These are phyloP conservation scores for Coreoperca whiteheadi DNA, from an alignment of 2,113 vertebrate species.

Conservation along the genomic window DNA sequence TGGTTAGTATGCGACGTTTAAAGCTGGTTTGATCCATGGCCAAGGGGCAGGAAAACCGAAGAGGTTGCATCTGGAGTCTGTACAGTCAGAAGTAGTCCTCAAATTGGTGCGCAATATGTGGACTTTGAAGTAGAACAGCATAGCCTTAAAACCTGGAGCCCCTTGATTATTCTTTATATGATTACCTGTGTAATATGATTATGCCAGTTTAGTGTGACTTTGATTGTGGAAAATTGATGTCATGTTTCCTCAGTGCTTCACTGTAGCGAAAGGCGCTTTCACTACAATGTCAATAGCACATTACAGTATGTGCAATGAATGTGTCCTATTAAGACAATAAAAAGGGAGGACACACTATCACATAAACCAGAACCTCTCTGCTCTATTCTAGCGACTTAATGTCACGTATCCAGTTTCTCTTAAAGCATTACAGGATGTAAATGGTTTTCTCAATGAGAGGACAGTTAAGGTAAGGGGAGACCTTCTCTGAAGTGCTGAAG, in stretches of 20 bases:
- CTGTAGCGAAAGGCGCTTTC: slow-evolving; percentile 42
- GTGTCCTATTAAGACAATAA: slow-evolving; percentile 57
- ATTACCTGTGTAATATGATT: slow-evolving; percentile 71
- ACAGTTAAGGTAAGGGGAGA: slow-evolving; percentile 24
- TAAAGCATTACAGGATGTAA: slow-evolving; percentile 40
- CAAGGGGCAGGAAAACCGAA: slow-evolving; percentile 66
- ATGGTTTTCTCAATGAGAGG: slow-evolving; percentile 33
- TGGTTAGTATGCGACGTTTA: slow-evolving; percentile 69
- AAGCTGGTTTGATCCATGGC: slow-evolving; percentile 71
- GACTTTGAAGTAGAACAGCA: slow-evolving; percentile 57
- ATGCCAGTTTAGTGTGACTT: slow-evolving; percentile 38
- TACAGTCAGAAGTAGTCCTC: slow-evolving; percentile 36
- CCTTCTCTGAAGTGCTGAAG: too few relatives aligned
- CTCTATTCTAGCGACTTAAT: slow-evolving; percentile 34
- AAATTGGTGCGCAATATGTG: slow-evolving; percentile 48
- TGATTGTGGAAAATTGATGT: slow-evolving; percentile 47
- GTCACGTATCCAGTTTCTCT: slow-evolving; percentile 49
- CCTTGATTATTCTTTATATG: slow-evolving; percentile 49
- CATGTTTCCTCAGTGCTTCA: slow-evolving; percentile 35
- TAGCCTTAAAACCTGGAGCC: slow-evolving; percentile 35
- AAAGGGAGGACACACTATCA: slow-evolving; percentile 47
- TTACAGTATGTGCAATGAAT: slow-evolving; percentile 47
- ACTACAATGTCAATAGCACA: slow-evolving; percentile 45
- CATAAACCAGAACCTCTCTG: slow-evolving; percentile 45
- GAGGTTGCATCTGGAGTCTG: slow-evolving; percentile 74